A percentile compares a stretch with the other conserved stretches of the same genome.
Conservation (phyloP, 64 coral and sea anemone genomes). For the Montipora sp. region DNA sequence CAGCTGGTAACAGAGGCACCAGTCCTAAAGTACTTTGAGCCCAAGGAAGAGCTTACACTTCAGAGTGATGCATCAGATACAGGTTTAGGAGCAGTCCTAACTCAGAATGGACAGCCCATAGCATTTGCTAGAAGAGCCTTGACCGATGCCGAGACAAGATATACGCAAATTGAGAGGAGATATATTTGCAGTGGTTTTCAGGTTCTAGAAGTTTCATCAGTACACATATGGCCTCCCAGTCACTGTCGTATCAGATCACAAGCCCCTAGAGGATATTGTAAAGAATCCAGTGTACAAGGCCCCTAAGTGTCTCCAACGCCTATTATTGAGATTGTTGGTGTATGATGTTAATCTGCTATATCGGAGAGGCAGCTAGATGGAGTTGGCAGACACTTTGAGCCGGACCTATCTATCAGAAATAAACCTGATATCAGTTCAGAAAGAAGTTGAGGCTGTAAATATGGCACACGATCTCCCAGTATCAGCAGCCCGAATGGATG, state of each 20-base stretch:
- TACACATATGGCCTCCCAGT: conserved; percentile 14
- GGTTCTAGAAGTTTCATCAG: conserved; percentile 21
- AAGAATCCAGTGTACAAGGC: conserved; percentile 36
- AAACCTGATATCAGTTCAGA: not conserved
- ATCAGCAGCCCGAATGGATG: not conserved
- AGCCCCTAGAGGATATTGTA: not conserved
- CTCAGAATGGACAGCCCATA: conserved; percentile 15
- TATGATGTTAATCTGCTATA: not conserved
- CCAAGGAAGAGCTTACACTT: not conserved
- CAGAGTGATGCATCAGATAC: conserved; percentile 47
- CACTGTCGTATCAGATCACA: too few species aligned
- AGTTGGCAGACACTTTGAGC: conserved; percentile 11
- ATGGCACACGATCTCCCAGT: conserved; percentile 10
- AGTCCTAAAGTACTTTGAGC: conserved; percentile 28
- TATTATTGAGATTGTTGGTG: not conserved
- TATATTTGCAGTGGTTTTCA: conserved; percentile 1
- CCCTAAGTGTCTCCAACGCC: conserved; percentile 1
- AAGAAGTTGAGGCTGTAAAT: conserved; percentile 26
- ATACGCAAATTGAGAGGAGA: conserved; percentile 33
- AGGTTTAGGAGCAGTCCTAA: conserved; percentile 27
- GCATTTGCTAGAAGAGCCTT: not conserved
- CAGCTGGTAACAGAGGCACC: not conserved
- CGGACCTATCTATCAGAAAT: not conserved
- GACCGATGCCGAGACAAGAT: not conserved
- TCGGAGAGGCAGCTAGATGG: not conserved